Evolutionary conservation across 2,113 vertebrate species (phyloP).

Genomic region (Irena cyanogastra): DNA sequence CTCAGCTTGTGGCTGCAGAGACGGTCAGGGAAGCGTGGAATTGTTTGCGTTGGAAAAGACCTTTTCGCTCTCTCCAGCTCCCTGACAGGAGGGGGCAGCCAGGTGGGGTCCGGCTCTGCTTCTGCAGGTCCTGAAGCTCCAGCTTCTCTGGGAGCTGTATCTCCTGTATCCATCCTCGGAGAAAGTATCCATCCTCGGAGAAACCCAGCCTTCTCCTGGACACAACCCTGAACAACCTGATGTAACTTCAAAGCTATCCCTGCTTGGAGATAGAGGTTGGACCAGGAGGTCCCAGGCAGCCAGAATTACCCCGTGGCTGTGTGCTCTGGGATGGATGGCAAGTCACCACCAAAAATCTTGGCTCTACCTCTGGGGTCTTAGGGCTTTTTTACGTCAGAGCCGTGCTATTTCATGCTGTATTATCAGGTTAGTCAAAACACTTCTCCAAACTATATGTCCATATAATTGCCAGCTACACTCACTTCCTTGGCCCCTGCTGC

Average conservation of each 20-base stretch:
- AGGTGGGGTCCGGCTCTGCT: neutral
- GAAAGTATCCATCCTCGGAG: neutral
- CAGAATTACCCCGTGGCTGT: neutral
- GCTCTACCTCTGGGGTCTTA: neutral
- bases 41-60: neutral
- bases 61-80: neutral
- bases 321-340: neutral
- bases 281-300: neutral
- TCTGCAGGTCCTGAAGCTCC: neutral
- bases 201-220: neutral
- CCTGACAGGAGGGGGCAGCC: neutral
- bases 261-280: neutral
- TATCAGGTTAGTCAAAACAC: slow-evolving; percentile 53
- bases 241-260: neutral
- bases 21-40: neutral
- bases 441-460: neutral
- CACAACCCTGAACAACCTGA: neutral
- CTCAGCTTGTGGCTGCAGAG: neutral
- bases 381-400: slow-evolving; percentile 12
- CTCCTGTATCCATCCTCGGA: neutral
- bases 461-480: neutral
- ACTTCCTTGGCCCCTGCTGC: slow-evolving; percentile 17
- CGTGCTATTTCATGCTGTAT: neutral
- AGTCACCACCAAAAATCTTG: neutral
- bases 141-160: neutral